Evolutionary conservation across 1,140 invertebrate genomes (phyloP).

Genomic region (Eufriesea mexicana): DNA sequence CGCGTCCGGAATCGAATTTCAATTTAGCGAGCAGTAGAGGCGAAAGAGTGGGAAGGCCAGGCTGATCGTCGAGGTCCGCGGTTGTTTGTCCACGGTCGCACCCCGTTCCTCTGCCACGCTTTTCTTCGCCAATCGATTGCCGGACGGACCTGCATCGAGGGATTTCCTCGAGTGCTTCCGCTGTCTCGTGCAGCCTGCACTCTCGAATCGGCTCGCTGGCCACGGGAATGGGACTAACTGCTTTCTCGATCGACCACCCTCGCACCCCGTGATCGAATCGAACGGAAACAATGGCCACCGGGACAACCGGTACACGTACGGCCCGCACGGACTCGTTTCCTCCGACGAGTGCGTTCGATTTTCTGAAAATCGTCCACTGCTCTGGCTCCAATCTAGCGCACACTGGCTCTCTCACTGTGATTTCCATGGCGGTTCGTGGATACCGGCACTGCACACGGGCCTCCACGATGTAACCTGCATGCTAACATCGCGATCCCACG

Average conservation of each 20-base stretch:
- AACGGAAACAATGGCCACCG: constrained; percentile 56
- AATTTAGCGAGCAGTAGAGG: constrained; percentile 46
- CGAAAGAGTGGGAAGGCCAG: constrained; percentile 35
- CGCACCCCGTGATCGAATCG: constrained; percentile 36
- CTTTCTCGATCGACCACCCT: constrained; percentile 47
- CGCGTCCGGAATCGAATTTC: constrained; percentile 57
- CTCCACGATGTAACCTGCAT: background rate
- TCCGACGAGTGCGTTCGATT: constrained; percentile 16
- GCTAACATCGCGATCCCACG: background rate
- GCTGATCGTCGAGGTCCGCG: constrained; percentile 29
- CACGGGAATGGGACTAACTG: constrained; percentile 59
- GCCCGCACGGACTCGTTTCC: background rate
- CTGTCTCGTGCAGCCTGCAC: constrained; percentile 63
- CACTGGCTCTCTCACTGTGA: background rate
- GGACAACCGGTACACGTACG: constrained; percentile 54
- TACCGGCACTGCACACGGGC: background rate
- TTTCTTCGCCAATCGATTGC: constrained; percentile 65
- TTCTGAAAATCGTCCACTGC: background rate
- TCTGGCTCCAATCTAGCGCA: too few relatives aligned
- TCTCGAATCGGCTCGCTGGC: constrained; percentile 50
- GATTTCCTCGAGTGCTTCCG: constrained; percentile 69
- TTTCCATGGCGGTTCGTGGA: background rate
- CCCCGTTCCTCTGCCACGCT: constrained; percentile 46
- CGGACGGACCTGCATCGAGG: constrained; percentile 39
- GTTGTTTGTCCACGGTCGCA: constrained; percentile 60